Evolutionary conservation across 1,140 invertebrate genomes (phyloP).

Genomic region (Pararge aegeria): DNA sequence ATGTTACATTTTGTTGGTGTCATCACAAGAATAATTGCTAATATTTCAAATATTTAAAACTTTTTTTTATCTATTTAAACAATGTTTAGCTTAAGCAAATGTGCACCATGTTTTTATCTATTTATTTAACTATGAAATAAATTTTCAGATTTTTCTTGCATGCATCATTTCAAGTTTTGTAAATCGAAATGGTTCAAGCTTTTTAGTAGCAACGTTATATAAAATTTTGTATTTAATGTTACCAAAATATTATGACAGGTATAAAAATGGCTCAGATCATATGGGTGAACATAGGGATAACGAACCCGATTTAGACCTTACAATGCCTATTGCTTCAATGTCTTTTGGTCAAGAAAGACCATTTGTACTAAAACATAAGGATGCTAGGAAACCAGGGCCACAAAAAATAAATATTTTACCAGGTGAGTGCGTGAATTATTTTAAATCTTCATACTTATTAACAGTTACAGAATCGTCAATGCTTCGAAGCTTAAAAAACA

Average conservation of each 20-base stretch:
- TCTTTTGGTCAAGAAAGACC: constrained; percentile 84
- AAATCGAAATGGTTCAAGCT: too few species aligned
- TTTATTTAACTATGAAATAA: too few species aligned
- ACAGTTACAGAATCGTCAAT: constrained; percentile 76
- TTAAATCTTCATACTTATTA: constrained; percentile 78
- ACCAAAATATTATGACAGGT: constrained; percentile 75
- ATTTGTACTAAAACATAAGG: constrained; percentile 84
- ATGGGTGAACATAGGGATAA: constrained; percentile 88
- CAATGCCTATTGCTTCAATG: constrained; percentile 84
- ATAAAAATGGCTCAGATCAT: constrained; percentile 85
- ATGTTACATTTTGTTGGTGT: too few species aligned
- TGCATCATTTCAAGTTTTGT: too few species aligned
- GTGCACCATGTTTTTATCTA: too few species aligned
- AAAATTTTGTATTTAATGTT: too few species aligned
- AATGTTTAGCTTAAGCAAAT: too few species aligned
- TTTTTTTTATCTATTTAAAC: too few species aligned
- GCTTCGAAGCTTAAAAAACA: constrained; percentile 87
- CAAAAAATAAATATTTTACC: constrained; percentile 64
- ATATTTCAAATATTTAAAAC: too few species aligned
- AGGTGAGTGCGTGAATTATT: constrained; percentile 52
- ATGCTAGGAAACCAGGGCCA: constrained; percentile 74
- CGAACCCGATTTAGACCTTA: constrained; percentile 83
- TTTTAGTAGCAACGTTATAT: too few species aligned
- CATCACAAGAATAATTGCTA: too few species aligned
- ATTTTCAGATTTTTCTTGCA: too few species aligned